A percentile compares a stretch with the other conserved stretches of the same genome.
Conservation (phyloP, 1,140 invertebrate species). For the Reticulitermes speratus region DNA sequence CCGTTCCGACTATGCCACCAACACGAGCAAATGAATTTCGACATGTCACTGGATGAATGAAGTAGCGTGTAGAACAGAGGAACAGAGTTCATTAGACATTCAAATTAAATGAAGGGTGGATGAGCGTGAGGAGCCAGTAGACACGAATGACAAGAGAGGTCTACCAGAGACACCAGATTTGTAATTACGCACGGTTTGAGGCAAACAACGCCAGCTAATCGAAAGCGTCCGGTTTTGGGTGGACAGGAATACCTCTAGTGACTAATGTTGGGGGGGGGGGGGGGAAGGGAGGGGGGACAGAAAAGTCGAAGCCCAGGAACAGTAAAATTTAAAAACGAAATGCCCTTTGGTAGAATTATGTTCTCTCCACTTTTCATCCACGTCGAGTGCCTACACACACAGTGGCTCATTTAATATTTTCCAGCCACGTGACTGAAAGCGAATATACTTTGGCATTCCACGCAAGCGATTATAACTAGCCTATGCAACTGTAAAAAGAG, state of each 20-base stretch:
- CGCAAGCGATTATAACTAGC: too few species aligned
- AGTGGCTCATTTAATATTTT: too few species aligned
- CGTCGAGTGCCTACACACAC: neutral
- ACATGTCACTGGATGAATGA: neutral
- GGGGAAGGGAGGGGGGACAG: too few species aligned
- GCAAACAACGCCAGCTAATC: neutral
- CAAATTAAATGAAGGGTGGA: conserved; percentile 2
- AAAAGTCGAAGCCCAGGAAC: neutral
- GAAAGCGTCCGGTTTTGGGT: neutral
- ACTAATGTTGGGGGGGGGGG: neutral
- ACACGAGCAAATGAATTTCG: neutral
- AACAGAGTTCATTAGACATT: conserved; percentile 16
- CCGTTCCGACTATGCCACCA: too few species aligned
- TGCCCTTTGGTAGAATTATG: neutral
- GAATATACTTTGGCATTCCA: too few species aligned
- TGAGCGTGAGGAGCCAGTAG: too few species aligned
- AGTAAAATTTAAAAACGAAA: neutral
- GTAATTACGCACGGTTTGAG: neutral
- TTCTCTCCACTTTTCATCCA: neutral
- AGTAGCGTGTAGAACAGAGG: neutral
- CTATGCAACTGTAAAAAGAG: too few species aligned
- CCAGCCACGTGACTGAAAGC: too few species aligned
- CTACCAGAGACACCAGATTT: neutral
- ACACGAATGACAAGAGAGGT: too few species aligned
- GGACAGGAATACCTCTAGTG: neutral